Evolutionary conservation across 2,888 invertebrate genomes (phyloP), one percentile per base, ranked within the genome.

Genomic region (Chloromyia formosa): DNA sequence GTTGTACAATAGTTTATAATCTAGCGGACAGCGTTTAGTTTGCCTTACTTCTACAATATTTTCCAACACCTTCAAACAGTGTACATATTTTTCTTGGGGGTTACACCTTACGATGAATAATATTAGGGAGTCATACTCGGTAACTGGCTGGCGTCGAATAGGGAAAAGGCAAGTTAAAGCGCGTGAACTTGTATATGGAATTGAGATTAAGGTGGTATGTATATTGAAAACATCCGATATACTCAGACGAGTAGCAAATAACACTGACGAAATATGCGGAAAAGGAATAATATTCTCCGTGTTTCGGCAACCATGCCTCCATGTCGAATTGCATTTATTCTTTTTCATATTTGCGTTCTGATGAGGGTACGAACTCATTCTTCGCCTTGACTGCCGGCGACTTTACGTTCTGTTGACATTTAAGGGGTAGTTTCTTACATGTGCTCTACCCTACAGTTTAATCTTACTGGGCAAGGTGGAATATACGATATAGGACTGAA

Each of bases 361-460:
- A 12, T 27, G n/a, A 61, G 23, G 27, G 23, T n/a, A 61, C n/a
- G 16, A 54, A 54, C 16, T n/a, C 54, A 61, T 35, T 12, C 61
- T 61, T 23, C 27, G 27, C 35, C n/a, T 61, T n/a, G n/a, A n/a
- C 20, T 5, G 35, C 35, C 35, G 61, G 10, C 5, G 23, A n/a
- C 35, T 18, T 54, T 69, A 35, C 53, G 16, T 61, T 69, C n/a
- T 69, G 54, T 69, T 69, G 69, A 69, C 54, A 54, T 35, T 35
- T 69, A 18, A 69, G 68, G 69, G 69, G 69, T 54, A 22, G 23
- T 68, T 49, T 68, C 5, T 23, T 7, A 10, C 1, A 14, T 23
- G 20, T 64, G 40, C 10, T 18, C 12, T 35, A 2, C 16, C 61
- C n/a, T 64, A 27, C 18, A 7, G 20, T 64, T 9, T 20, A 0